Percentiles rank a stretch among this genome's conserved stretches.
These are phyloP conservation scores for Caprella mutica DNA, from an alignment of 2,888 invertebrate genomes.

Conservation along the genomic window DNA sequence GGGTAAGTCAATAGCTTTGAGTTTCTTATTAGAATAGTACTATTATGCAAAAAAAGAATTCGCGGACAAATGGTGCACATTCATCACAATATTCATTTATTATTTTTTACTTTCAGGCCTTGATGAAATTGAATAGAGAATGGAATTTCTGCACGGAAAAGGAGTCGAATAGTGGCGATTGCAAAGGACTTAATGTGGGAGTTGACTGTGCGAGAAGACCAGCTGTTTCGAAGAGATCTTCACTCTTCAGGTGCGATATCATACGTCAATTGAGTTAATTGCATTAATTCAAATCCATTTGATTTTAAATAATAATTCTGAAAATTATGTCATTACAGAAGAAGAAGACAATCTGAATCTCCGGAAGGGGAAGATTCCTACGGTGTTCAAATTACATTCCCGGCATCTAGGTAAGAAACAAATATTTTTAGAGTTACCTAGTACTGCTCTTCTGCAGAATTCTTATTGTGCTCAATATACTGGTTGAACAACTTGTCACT, in stretches of 20 bases:
- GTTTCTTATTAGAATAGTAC: too few relatives aligned
- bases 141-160: conserved; percentile 95
- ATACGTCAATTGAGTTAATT: conserved; percentile 22
- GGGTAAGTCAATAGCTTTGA: too few relatives aligned
- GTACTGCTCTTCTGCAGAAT: too few relatives aligned
- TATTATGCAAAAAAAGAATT: neutral
- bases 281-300: too few relatives aligned
- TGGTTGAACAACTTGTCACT: too few relatives aligned
- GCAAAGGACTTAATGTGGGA: conserved; percentile 78
- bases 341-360: neutral
- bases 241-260: too few relatives aligned
- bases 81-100: neutral
- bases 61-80: neutral
- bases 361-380: conserved; percentile 50
- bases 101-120: conserved; percentile 47
- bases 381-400: conserved; percentile 81
- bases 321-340: too few relatives aligned
- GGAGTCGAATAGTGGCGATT: conserved; percentile 49
- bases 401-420: conserved; percentile 74
- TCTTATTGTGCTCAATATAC: too few relatives aligned
- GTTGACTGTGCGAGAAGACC: conserved; percentile 62
- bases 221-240: conserved; percentile 15
- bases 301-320: too few relatives aligned
- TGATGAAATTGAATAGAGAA: conserved; percentile 80
- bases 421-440: too few relatives aligned